phyloP scores from a whole-genome alignment of 2,888 invertebrate genomes.

The Protodeltote pygarga region DNA sequence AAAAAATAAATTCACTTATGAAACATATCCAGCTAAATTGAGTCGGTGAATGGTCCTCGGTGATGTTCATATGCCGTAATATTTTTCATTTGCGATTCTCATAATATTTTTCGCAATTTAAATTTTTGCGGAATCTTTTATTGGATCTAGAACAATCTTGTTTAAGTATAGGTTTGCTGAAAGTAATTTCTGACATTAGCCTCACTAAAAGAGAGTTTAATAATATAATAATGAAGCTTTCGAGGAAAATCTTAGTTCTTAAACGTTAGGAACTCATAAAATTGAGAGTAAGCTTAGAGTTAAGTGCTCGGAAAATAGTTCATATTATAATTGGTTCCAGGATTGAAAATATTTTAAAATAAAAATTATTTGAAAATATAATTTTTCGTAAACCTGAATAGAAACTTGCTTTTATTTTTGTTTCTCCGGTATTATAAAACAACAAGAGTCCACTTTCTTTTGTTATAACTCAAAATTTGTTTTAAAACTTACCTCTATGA shows the following conservation, averaged over 20 bases:
- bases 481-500: too few species aligned
- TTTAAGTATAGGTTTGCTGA: slow-evolving; percentile 3
- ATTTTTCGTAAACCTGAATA: too few species aligned
- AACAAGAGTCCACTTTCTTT: too few species aligned
- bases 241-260: background rate
- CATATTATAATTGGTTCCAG: too few species aligned
- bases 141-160: slow-evolving; percentile 18
- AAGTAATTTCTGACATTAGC: slow-evolving; percentile 8
- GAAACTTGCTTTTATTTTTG: too few species aligned
- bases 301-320: background rate
- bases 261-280: slow-evolving; percentile 1
- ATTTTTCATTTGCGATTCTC: slow-evolving; percentile 38
- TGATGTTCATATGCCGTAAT: slow-evolving; percentile 25
- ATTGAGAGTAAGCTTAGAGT: background rate
- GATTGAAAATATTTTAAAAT: too few species aligned
- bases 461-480: too few species aligned
- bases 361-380: too few species aligned
- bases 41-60: slow-evolving; percentile 32
- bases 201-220: slow-evolving; percentile 2
- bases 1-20: slow-evolving; percentile 42
- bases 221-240: background rate
- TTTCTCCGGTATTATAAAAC: too few species aligned
- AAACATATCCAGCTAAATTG: slow-evolving; percentile 38
- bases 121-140: slow-evolving; percentile 18
- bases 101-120: slow-evolving; percentile 35